Evolutionary conservation across 92 coral and sea anemone species (phyloP), one percentile per base, ranked within the genome.

Genomic region (Pocillopora meandrina): DNA sequence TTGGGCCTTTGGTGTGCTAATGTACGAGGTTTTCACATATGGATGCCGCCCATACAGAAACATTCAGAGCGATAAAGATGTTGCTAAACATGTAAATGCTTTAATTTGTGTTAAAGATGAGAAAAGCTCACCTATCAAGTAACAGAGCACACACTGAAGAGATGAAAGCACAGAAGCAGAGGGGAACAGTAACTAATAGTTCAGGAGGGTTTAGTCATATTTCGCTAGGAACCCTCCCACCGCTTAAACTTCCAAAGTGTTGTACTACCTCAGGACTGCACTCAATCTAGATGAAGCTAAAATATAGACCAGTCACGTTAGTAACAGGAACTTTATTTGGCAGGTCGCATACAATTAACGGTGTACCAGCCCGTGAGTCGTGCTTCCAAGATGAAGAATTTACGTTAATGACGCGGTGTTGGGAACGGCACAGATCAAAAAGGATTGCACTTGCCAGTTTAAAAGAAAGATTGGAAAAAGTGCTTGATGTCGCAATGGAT

Each of bases 11-110:
- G 85, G 85, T 11, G 77, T 71, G 21, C 69, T 81, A 1, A 42
- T 58, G n/a, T 81, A 71, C 60, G 85, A 81, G 77, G 85, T 81
- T n/a, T 70, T 81, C 2, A 81, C 85, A 14, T 59, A 58, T 36
- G 85, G 85, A 34, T 71, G 85, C 61, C 64, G 13, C 36, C 85
- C 85, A 0, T 81, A 60, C 85, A 70, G 85, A 72, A 36, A 81
- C 70, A 15, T 81, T n/a, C 26, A 5, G 20, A 12, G 14, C 10
- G 77, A 81, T 19, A 42, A 81, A 8, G 85, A 35, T 2, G 85
- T 81, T 13, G 18, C 60, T 23, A 3, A 12, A 5, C 76, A 19
- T 2, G 85, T 81, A 42, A 58, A 77, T 71, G 21, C 21, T 11
- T 9, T 71, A 1, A n/a, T 68, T 2, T 15, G 23, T 18, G 16